A percentile compares a stretch with the other conserved stretches of the same genome.
Evolutionary conservation across 2,888 invertebrate genomes (phyloP).

Genomic region (Ophraella communa): DNA sequence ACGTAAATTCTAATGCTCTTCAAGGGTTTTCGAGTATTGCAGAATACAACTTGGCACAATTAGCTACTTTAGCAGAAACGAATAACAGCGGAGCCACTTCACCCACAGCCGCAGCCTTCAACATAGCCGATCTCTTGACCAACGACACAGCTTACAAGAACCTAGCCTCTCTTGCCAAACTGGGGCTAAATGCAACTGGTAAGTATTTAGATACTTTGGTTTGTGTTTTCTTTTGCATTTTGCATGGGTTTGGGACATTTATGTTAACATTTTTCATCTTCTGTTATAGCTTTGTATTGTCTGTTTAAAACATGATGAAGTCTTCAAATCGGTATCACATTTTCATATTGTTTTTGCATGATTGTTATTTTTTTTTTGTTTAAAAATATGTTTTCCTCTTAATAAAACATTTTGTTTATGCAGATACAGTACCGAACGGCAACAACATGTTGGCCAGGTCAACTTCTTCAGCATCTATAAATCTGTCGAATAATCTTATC

Average conservation of each 20-base stretch:
- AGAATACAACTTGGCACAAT: slow-evolving; percentile 84
- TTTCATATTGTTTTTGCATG: background rate
- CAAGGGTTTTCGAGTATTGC: slow-evolving; percentile 75
- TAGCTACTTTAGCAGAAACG: slow-evolving; percentile 83
- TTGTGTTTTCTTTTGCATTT: background rate
- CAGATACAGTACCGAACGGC: slow-evolving; percentile 34
- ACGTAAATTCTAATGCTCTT: slow-evolving; percentile 54
- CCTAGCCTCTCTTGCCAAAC: slow-evolving; percentile 86
- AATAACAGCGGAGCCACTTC: slow-evolving; percentile 53
- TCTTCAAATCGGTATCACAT: background rate
- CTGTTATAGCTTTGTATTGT: too few species aligned
- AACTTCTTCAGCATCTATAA: slow-evolving; percentile 67
- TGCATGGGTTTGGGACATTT: background rate
- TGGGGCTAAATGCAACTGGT: slow-evolving; percentile 73
- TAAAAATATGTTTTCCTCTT: background rate
- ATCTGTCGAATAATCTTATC: slow-evolving; percentile 58
- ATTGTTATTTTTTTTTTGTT: background rate
- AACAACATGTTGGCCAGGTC: slow-evolving; percentile 65
- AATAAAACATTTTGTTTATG: slow-evolving; percentile 1
- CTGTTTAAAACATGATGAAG: background rate
- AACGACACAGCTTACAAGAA: slow-evolving; percentile 86
- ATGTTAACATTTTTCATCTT: too few species aligned
- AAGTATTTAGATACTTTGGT: slow-evolving; percentile 45
- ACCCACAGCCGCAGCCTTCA: slow-evolving; percentile 69
- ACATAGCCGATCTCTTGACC: slow-evolving; percentile 77